Base-by-base conservation (phyloP, 1,140 invertebrate species). In the Stenopsyche tienmushanensis region DNA sequence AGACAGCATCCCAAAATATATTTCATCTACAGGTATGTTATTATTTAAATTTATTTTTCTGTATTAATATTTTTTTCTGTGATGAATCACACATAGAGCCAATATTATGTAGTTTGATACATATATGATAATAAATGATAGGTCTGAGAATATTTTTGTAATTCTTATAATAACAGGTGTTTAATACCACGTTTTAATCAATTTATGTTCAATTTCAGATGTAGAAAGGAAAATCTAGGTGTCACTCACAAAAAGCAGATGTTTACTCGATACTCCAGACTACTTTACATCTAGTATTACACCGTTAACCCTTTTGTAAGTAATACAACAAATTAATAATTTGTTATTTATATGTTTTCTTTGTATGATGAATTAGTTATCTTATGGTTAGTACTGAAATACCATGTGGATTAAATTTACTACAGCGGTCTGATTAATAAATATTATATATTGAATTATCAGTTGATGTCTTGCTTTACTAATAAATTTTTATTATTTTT, bases 371-470 rank as follows among this genome's bases (percentile, higher is more conserved):
- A 67, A 54, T 44, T n/a, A 54, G 10, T 62, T n/a, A 45, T 49
- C 42, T 63, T 34, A 62, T 65, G 66, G 66, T 68, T 68, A 68
- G 66, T 26, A 53, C 66, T 68, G 66, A 68, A 62, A 23, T 8
- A 41, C 34, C 17, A 54, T 68, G 66, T 68, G 52, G 66, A 68
- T 20, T 15, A 65, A 62, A 42, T 55, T 55, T 59, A 63, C 66
- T 68, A 68, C 66, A 68, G 66, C 66, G 66, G 66, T 68, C 66
- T 68, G 66, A 68, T 39, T 41, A 20, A 42, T 18, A 58, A 50
- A 26, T 13, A 1, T 7, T 7, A 7, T 34, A 34, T 13, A 7
- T 34, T 7, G 13, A 34, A 34, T 7, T 7, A 34, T 34, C 7
- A 34, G 5, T 34, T 34, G 29, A 34, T 34, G 45, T 47, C 7